Conservation (phyloP, 2,113 vertebrate species). For the Saccopteryx leptura region DNA sequence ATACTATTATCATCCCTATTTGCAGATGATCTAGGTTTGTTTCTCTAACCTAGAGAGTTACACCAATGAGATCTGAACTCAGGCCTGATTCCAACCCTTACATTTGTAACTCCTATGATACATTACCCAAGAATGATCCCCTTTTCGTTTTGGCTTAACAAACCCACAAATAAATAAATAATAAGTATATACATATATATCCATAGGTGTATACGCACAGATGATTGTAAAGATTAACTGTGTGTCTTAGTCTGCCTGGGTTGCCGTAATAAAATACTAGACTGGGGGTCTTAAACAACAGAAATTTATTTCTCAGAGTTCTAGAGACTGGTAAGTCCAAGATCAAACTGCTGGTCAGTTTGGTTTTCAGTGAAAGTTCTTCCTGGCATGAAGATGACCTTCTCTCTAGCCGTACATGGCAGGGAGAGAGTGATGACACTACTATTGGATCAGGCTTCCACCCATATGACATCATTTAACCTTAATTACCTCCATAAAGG, state of each 20-base stretch:
- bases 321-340: not conserved
- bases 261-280: not conserved
- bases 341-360: not conserved
- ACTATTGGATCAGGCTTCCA: not conserved
- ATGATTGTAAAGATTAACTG: not conserved
- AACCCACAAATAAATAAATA: not conserved
- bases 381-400: not conserved
- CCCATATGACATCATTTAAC: not conserved
- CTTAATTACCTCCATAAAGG: not conserved
- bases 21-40: not conserved
- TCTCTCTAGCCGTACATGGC: not conserved
- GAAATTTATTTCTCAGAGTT: not conserved
- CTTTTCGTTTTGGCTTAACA: not conserved
- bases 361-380: not conserved
- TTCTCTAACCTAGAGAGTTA: not conserved
- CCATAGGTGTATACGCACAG: not conserved
- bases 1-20: not conserved
- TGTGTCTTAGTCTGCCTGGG: not conserved
- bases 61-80: not conserved
- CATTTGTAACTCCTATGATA: not conserved
- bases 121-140: not conserved
- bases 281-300: not conserved
- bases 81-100: not conserved
- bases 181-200: not conserved
- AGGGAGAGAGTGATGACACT: not conserved